These are phyloP conservation scores for Clusia tigrina DNA, from an alignment of 2,888 invertebrate species.

Conservation along the genomic window DNA sequence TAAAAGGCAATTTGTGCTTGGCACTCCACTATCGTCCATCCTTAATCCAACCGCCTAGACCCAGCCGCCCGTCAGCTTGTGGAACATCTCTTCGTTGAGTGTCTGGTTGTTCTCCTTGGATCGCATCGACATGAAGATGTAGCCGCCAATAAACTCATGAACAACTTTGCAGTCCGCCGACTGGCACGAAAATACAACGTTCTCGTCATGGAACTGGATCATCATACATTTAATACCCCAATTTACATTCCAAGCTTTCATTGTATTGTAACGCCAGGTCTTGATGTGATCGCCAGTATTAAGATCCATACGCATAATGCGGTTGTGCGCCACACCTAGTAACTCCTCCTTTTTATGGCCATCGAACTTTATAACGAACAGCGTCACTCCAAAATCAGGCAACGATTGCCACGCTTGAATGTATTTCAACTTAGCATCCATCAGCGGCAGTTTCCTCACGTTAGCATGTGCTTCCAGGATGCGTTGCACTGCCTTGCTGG, in stretches of 20 bases:
- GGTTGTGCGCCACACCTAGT: constrained; percentile 91
- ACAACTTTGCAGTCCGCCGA: constrained; percentile 98
- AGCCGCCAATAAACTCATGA: constrained; percentile 98
- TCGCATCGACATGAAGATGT: constrained; percentile 97
- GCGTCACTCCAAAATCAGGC: constrained; percentile 92
- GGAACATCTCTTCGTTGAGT: constrained; percentile 95
- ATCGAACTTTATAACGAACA: constrained; percentile 94
- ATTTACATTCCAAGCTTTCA: constrained; percentile 99
- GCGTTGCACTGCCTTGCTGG: constrained; percentile 85
- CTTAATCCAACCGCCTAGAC: constrained; percentile 51
- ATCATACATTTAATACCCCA: constrained; percentile 99
- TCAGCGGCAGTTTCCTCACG: constrained; percentile 87
- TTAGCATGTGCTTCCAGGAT: constrained; percentile 97
- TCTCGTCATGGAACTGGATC: constrained; percentile 97
- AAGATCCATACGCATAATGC: constrained; percentile 95
- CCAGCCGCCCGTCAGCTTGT: constrained; percentile 98
- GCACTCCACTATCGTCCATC: constrained; percentile 36
- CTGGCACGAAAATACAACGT: constrained; percentile 92
- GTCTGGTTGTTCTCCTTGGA: constrained; percentile 97
- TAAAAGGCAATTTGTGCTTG: constrained; percentile 45
- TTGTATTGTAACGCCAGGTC: constrained; percentile 96
- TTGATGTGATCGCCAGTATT: constrained; percentile 91
- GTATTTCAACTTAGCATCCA: constrained; percentile 96
- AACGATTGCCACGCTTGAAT: constrained; percentile 98
- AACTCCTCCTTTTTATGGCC: constrained; percentile 88